Percentiles rank a stretch among this genome's conserved stretches.
Conservation (phyloP, 2,888 invertebrate genomes). For the Athalia cordata region DNA sequence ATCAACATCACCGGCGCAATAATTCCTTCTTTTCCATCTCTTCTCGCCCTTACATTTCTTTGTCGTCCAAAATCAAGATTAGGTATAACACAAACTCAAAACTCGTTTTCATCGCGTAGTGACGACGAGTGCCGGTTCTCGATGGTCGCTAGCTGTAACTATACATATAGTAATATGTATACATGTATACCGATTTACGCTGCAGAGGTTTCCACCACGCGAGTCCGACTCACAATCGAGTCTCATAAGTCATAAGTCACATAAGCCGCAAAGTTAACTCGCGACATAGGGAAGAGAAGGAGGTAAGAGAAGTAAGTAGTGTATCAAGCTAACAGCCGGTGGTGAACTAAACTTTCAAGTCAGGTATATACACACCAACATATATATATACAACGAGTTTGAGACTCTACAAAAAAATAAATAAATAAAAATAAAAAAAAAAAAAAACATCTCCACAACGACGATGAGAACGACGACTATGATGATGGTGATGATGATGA, state of each 20-base stretch:
- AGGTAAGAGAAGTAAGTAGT: neutral
- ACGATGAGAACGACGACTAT: too few relatives aligned
- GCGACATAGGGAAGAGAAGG: neutral
- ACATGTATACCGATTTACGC: neutral
- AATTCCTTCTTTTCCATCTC: neutral
- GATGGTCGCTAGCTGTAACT: neutral
- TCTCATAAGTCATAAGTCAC: too few relatives aligned
- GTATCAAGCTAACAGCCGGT: neutral
- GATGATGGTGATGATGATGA: too few relatives aligned
- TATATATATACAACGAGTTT: neutral
- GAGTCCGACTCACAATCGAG: too few relatives aligned
- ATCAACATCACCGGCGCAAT: too few relatives aligned
- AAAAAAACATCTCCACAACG: too few relatives aligned
- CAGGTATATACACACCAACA: neutral
- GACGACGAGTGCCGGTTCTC: too few relatives aligned
- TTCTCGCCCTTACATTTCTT: neutral
- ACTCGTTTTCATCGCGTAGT: neutral
- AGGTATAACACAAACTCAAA: neutral
- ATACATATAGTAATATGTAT: neutral
- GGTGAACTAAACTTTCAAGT: conserved; percentile 28
- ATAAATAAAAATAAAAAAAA: neutral
- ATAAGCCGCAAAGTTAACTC: neutral
- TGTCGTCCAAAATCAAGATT: neutral
- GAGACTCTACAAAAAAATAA: neutral
- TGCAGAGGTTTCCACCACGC: too few relatives aligned